Conservation (phyloP, 2,113 vertebrate species). For the Ginglymostoma cirratum region DNA sequence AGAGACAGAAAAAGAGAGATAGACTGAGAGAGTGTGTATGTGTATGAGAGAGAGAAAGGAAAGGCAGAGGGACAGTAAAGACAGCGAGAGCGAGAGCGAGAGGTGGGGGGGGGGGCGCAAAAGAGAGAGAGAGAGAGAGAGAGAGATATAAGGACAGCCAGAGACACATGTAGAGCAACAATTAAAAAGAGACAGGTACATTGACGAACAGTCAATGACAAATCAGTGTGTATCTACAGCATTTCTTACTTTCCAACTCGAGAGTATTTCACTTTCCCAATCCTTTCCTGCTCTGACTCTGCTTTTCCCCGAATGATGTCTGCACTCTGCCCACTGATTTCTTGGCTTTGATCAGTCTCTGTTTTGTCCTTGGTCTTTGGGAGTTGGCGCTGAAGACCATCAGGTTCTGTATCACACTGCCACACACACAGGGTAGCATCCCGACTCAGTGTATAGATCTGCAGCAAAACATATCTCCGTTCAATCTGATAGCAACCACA, state of each 20-base stretch:
- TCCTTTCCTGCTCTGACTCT: slow-evolving; percentile 50
- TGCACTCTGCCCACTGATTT: slow-evolving; percentile 52
- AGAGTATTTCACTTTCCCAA: slow-evolving; percentile 69
- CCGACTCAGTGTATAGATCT: slow-evolving; percentile 89
- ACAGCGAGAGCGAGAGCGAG: too few species aligned
- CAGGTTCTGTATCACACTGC: slow-evolving; percentile 79
- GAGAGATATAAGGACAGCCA: not conserved
- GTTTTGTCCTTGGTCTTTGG: slow-evolving; percentile 46
- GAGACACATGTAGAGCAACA: too few species aligned
- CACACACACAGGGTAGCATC: slow-evolving; percentile 85
- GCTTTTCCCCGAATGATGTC: slow-evolving; percentile 63
- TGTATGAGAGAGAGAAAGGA: too few species aligned
- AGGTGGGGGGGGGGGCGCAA: too few species aligned
- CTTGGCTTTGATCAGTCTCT: slow-evolving; percentile 47
- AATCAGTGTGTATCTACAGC: not conserved
- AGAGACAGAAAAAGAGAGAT: too few species aligned
- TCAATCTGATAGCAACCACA: not conserved
- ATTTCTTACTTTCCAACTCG: slow-evolving; percentile 71
- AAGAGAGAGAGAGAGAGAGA: not conserved
- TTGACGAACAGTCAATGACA: too few species aligned
- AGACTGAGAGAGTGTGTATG: not conserved
- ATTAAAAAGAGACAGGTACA: too few species aligned
- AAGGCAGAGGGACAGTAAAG: too few species aligned
- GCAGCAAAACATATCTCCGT: not conserved
- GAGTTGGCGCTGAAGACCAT: slow-evolving; percentile 58